Base-by-base conservation (phyloP, 2,888 invertebrate genomes). In the Rhamnusium bicolor region DNA sequence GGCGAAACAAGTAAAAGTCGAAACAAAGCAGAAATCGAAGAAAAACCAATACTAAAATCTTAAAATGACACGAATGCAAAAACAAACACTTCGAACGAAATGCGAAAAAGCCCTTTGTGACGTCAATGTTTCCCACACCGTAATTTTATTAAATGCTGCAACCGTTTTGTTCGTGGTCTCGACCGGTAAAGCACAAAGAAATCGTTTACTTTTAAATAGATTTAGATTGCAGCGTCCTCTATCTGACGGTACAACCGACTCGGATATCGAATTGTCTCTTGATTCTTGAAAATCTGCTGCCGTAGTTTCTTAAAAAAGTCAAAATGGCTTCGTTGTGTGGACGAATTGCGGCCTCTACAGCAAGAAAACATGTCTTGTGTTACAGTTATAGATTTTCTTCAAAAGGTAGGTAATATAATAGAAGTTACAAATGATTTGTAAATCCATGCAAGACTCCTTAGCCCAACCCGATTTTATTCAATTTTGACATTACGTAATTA, bases 321-420 rank as follows among this genome's bases (percentile, higher is more conserved):
- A 90, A 91, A 92, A 94, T 94, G 94, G 94, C 94, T 89, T 93
- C 94, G 82, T 89, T 94, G 87, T 94, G 93, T 90, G 92, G 93
- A 89, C 92, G 93, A 90, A 90, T 93, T 88, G 89, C 92, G 84
- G 89, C 92, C 76, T 91, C 90, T 89, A 89, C 91, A 86, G 91
- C 92, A 83, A 90, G 92, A 86, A 92, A 91, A 88, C 92, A 92
- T 90, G 90, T 91, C 80, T 86, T 92, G 81, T 89, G 91, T 85
- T 90, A 91, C 81, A 90, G 91, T 82, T 91, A 91, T 83, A 90
- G 93, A 85, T 90, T 89, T 84, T 88, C 90, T 79, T 90, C 90
- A 85, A 93, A 91, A 91, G 92, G 93, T 93, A 91, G n/a, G n/a
- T n/a, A n/a, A n/a, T n/a, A 92, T 91, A 82, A 86, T 84, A 80